These are phyloP conservation scores for Andinoacara biseriatus DNA, from an alignment of 2,113 vertebrate species.

Conservation along the genomic window DNA sequence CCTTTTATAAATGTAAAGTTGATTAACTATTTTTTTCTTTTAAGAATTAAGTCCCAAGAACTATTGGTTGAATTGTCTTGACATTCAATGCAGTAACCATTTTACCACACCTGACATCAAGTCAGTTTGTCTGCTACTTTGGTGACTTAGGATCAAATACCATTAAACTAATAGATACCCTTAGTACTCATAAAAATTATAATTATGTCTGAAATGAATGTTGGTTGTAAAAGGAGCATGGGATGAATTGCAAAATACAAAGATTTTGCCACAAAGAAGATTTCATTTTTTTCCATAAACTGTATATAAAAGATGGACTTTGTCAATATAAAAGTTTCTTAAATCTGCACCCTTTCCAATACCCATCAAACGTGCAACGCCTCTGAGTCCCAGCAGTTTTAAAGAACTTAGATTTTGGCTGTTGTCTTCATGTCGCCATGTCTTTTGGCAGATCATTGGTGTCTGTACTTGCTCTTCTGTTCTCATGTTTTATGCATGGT, in stretches of 20 bases:
- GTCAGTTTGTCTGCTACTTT: neutral
- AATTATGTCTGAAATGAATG: too few relatives aligned
- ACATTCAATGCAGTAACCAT: neutral
- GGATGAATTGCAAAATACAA: too few relatives aligned
- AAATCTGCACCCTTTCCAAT: too few relatives aligned
- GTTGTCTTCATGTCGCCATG: slow-evolving; percentile 34
- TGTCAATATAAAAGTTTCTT: too few relatives aligned
- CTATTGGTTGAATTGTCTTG: neutral
- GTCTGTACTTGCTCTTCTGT: slow-evolving; percentile 27
- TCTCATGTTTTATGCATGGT: slow-evolving; percentile 47
- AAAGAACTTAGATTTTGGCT: slow-evolving; percentile 12
- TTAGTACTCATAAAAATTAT: too few relatives aligned
- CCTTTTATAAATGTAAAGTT: too few relatives aligned
- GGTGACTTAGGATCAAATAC: neutral
- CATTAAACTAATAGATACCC: neutral
- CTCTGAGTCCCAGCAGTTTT: neutral
- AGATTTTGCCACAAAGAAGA: too few relatives aligned
- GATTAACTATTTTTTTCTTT: too few relatives aligned
- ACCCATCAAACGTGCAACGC: neutral
- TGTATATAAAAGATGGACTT: too few relatives aligned
- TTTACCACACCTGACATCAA: neutral
- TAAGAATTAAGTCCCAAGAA: too few relatives aligned
- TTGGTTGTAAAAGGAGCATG: too few relatives aligned
- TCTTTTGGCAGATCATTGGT: slow-evolving; percentile 13
- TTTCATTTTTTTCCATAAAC: too few relatives aligned